These are phyloP conservation scores for Rhinatrema bivittatum DNA, from an alignment of 2,797 vertebrate species.

Conservation along the genomic window DNA sequence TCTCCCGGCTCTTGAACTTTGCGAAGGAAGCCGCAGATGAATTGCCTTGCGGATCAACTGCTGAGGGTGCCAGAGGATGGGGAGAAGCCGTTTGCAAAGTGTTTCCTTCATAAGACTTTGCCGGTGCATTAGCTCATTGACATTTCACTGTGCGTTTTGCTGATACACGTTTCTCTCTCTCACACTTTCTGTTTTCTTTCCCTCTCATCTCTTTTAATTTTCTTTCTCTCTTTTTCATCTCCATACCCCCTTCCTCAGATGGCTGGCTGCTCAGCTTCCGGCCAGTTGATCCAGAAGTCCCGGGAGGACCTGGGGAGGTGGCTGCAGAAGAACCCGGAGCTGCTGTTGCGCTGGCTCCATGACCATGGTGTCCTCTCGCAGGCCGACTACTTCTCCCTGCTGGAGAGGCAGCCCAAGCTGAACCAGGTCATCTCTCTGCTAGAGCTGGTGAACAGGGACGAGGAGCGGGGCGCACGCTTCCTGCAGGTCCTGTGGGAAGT, in stretches of 20 bases:
- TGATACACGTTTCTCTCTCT: too few relatives aligned
- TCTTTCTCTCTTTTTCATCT: too few relatives aligned
- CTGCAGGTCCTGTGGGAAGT: constrained; percentile 45
- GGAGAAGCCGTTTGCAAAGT: too few relatives aligned
- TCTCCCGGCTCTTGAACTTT: too few relatives aligned
- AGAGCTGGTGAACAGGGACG: constrained; percentile 31
- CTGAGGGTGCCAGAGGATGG: too few relatives aligned
- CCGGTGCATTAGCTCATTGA: too few relatives aligned
- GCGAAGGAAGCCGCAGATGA: too few relatives aligned
- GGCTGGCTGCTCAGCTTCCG: neutral
- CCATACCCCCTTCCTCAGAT: neutral
- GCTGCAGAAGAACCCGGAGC: constrained; percentile 40
- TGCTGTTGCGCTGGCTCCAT: constrained; percentile 45
- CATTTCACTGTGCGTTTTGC: too few relatives aligned
- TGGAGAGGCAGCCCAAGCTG: constrained; percentile 39
- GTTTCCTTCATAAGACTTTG: too few relatives aligned
- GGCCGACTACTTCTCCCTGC: constrained; percentile 36
- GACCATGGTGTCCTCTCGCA: constrained; percentile 36
- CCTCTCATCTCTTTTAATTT: too few relatives aligned
- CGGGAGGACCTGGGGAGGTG: constrained; percentile 38
- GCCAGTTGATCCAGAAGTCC: constrained; percentile 34
- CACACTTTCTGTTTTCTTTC: too few relatives aligned
- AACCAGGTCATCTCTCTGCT: constrained; percentile 38
- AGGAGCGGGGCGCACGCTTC: constrained; percentile 36
- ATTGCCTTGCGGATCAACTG: too few relatives aligned